Percentiles rank a stretch among this genome's conserved stretches.
These are phyloP conservation scores for Watsonalla cultraria DNA, from an alignment of 2,888 invertebrate genomes.

Conservation along the genomic window DNA sequence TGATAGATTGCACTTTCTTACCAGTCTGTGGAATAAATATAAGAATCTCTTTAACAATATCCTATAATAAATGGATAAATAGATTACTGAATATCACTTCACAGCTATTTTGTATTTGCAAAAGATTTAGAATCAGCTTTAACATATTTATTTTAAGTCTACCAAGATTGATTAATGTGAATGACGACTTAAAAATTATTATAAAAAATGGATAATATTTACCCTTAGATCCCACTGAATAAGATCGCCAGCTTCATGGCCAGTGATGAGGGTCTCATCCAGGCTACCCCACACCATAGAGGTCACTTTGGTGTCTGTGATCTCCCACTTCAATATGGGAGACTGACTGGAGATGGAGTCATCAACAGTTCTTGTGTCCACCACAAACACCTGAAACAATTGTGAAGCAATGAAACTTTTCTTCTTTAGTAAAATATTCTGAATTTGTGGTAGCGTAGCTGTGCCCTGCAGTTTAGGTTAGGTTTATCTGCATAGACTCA, in stretches of 20 bases:
- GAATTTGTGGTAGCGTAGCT: not conserved
- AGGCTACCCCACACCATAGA: constrained; percentile 96
- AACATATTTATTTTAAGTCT: too few species aligned
- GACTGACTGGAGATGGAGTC: constrained; percentile 82
- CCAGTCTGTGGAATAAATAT: constrained; percentile 81
- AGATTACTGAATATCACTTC: not conserved
- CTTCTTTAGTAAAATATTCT: too few species aligned
- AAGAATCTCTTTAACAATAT: constrained; percentile 1
- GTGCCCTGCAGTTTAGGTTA: too few species aligned
- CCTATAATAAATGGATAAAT: not conserved
- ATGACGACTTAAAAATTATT: not conserved
- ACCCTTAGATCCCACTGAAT: constrained; percentile 95
- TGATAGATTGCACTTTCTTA: constrained; percentile 86
- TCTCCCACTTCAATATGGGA: constrained; percentile 88
- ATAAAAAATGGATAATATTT: constrained; percentile 13
- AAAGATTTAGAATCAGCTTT: too few species aligned
- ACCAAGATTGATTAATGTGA: too few species aligned
- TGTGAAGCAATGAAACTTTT: not conserved
- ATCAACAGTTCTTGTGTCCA: constrained; percentile 89
- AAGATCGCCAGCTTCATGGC: constrained; percentile 96
- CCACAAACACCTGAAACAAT: constrained; percentile 83
- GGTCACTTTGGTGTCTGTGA: constrained; percentile 91
- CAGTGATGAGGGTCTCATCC: constrained; percentile 94
- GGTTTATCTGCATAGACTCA: not conserved
- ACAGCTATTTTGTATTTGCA: not conserved